Evolutionary conservation across 1,140 invertebrate species (phyloP).

Genomic region (Hormaphis cornu): DNA sequence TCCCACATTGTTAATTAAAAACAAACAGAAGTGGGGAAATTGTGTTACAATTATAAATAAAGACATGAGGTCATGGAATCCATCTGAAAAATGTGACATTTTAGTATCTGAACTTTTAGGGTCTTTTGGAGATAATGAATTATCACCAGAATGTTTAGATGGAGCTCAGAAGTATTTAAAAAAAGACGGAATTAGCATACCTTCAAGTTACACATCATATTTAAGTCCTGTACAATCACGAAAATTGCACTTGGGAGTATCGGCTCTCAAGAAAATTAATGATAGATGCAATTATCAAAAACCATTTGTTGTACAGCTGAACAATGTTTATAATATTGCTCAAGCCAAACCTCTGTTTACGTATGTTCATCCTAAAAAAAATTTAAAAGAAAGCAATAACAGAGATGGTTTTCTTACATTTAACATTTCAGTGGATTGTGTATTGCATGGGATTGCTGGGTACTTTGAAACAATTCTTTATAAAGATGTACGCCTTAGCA

Average conservation of each 20-base stretch:
- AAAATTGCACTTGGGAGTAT: constrained; percentile 65
- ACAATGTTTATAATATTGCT: constrained; percentile 79
- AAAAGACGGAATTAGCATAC: constrained; percentile 86
- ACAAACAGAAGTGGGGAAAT: constrained; percentile 71
- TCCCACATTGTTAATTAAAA: constrained; percentile 58
- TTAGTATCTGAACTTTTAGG: constrained; percentile 92
- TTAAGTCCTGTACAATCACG: constrained; percentile 74
- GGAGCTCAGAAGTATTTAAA: constrained; percentile 83
- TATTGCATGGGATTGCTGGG: constrained; percentile 87
- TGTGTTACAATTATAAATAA: constrained; percentile 63
- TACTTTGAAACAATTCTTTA: constrained; percentile 88
- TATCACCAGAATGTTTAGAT: constrained; percentile 97
- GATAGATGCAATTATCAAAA: constrained; percentile 63
- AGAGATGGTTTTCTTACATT: constrained; percentile 64
- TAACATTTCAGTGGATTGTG: constrained; percentile 57
- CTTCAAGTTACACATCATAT: constrained; percentile 80
- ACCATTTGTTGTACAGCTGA: constrained; percentile 85
- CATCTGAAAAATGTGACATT: constrained; percentile 80
- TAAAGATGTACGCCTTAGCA: constrained; percentile 76
- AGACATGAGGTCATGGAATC: constrained; percentile 84
- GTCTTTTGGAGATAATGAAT: constrained; percentile 97
- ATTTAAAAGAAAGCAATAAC: constrained; percentile 54
- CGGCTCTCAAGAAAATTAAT: constrained; percentile 46
- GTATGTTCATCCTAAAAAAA: constrained; percentile 77
- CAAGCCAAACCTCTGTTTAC: constrained; percentile 70